Conservation (phyloP, 2,797 vertebrate species). For the Coregonus sp. region DNA sequence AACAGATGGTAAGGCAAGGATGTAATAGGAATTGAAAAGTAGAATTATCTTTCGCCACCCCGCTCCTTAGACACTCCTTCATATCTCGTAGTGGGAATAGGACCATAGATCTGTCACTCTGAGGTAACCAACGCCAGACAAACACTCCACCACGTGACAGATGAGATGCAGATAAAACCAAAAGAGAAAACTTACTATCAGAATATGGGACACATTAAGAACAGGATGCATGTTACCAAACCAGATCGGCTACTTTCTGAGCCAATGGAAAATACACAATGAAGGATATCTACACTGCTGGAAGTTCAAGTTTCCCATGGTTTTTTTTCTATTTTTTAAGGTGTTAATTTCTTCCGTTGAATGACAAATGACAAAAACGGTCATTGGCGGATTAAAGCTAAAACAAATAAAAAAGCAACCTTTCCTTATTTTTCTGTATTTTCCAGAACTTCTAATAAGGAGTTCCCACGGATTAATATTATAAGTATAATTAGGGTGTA, state of each 20-base stretch:
- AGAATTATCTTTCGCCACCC: no score
- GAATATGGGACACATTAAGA: constrained; percentile 16
- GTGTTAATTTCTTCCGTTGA: not conserved
- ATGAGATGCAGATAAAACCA: constrained; percentile 12
- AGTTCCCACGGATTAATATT: not conserved
- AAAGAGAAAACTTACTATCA: not conserved
- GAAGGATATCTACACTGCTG: not conserved
- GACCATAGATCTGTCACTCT: not conserved
- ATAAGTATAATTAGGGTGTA: not conserved
- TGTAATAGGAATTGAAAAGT: no score
- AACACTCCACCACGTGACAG: not conserved
- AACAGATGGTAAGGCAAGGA: no score
- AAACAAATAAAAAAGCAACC: not conserved
- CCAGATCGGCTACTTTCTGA: constrained; percentile 48
- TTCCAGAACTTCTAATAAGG: not conserved
- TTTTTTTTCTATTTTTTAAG: not conserved
- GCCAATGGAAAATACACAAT: constrained; percentile 31
- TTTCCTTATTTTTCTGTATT: not conserved
- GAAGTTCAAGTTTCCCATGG: not conserved
- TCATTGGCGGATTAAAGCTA: not conserved
- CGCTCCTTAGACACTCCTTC: no score
- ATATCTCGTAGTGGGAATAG: not conserved
- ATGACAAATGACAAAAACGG: no score
- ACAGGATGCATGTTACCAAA: constrained; percentile 55
- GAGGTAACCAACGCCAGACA: not conserved